Evolutionary conservation across 2,797 vertebrate genomes (phyloP).

Genomic region (Darevskia mixta): DNA sequence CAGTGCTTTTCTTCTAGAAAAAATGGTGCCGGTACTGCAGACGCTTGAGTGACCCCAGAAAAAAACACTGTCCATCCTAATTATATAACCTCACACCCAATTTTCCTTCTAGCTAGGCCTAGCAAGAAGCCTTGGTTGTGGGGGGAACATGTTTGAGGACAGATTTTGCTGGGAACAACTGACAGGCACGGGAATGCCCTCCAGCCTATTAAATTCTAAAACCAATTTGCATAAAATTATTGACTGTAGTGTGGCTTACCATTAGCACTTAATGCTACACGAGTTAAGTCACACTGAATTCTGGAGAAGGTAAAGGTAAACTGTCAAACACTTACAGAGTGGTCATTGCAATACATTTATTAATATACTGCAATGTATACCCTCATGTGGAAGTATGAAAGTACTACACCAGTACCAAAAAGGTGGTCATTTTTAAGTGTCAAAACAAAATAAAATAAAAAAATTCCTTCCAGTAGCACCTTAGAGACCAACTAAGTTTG

Average conservation of each 20-base stretch:
- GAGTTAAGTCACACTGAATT: neutral
- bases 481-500: no score
- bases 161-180: neutral
- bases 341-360: fast-evolving
- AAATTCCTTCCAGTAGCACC: no score
- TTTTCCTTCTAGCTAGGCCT: neutral
- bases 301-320: fast-evolving
- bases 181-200: neutral
- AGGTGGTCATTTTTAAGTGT: fast-evolving
- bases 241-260: neutral
- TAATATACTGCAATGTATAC: neutral
- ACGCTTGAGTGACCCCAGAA: no score
- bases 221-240: neutral
- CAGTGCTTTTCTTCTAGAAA: no score
- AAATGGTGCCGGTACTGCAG: no score
- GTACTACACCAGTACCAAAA: constrained; percentile 22
- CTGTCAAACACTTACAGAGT: neutral
- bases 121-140: neutral
- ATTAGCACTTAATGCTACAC: neutral
- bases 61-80: no score
- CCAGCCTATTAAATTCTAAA: neutral
- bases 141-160: no score
- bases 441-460: no score
- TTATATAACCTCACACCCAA: neutral
- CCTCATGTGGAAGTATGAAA: constrained; percentile 53